Evolutionary conservation across 2,113 vertebrate species (phyloP).

Genomic region (Ursus arctos): DNA sequence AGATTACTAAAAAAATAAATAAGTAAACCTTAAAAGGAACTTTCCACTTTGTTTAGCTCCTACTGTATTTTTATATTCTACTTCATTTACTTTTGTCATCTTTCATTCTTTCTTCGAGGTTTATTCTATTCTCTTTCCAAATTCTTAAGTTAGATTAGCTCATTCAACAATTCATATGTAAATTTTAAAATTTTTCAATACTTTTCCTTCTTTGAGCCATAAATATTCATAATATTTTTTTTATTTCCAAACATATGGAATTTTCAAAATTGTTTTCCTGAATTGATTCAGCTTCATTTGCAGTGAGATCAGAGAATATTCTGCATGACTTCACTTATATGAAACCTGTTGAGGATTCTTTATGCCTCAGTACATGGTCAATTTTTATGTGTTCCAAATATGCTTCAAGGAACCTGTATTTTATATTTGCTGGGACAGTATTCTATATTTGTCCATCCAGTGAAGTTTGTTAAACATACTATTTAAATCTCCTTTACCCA

Average conservation of each 20-base stretch:
- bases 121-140: background rate
- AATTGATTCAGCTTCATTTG: background rate
- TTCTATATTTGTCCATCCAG: background rate
- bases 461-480: background rate
- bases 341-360: background rate
- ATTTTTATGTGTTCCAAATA: background rate
- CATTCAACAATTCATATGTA: background rate
- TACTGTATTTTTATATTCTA: background rate
- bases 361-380: background rate
- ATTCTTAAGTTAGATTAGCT: background rate
- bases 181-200: background rate
- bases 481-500: background rate
- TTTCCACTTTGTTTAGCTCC: background rate
- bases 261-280: background rate
- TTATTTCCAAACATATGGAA: background rate
- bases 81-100: background rate
- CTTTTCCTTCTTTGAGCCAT: background rate
- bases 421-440: background rate
- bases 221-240: background rate
- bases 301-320: background rate
- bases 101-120: background rate
- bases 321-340: background rate
- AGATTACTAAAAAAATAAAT: background rate
- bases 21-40: background rate
- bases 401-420: background rate